Evolutionary conservation across 2,797 vertebrate species (phyloP), one percentile per base, ranked within the genome.

Genomic region (Rhynchotus rufescens): DNA sequence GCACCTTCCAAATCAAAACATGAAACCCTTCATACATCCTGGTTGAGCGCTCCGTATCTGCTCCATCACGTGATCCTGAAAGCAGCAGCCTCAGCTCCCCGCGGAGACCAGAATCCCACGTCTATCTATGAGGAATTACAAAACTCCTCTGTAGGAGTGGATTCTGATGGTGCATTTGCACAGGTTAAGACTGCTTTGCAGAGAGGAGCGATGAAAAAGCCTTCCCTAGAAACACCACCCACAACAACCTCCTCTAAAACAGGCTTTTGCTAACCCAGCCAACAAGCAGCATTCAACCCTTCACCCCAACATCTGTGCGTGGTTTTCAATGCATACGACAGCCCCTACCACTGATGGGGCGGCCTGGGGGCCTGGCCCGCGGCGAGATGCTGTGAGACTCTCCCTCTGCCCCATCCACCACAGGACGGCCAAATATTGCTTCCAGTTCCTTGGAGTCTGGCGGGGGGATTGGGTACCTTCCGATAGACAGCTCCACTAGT

Each of bases 381-480:
- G 98, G 98, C 5, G 98, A 98, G 96, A 98, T 98, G 97, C 98
- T 97, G 96, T 98, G 98, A 86, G 97, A 89, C 60, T 99, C 99
- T 91, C 98, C 98, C 89, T 99, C 98, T 1, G 97, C 97, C 59
- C 98, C 98, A 20, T 99, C 99, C 81, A 98, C 88, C 88, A 99
- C 72, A 8, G 98, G 98, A 88, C 98, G 97, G 82, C 99, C 99
- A 60, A 99, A 99, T 91, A 99, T 98, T 96, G 97, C 98, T 97
- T 99, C 99, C 96, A 99, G 98, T 97, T 99, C 99, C 97, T 98
- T 99, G 97, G 98, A 95, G 60, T 99, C 99, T 9, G 99, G 99
- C 16, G 99, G 99, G 86, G 99, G 99, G 95, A 99, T 99, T 95
- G 99, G 99, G 95, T 99, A 99, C 96, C 99, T 98, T 88, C 99